Conservation (phyloP, 1,140 invertebrate genomes). For the Temnothorax curvispinosus region DNA sequence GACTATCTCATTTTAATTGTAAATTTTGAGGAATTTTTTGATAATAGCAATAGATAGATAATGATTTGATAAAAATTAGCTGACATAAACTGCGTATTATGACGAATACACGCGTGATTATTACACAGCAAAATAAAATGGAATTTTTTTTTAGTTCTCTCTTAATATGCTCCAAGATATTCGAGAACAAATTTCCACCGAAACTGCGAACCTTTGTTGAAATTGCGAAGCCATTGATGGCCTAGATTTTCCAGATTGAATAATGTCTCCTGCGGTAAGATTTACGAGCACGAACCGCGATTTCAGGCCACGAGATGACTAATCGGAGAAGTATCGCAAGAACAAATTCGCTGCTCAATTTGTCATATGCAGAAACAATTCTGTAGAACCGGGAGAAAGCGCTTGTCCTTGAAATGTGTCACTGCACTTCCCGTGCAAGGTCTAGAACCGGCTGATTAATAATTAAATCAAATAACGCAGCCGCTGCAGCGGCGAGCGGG, state of each 20-base stretch:
- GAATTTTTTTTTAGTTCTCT: not conserved
- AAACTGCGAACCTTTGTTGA: not conserved
- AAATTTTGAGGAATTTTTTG: not conserved
- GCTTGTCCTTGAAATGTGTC: constrained; percentile 68
- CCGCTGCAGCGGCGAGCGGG: constrained; percentile 30
- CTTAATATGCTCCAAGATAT: not conserved
- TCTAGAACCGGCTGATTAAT: constrained; percentile 70
- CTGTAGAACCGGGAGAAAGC: not conserved
- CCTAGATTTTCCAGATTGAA: constrained; percentile 41
- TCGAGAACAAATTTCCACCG: not conserved
- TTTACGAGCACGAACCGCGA: constrained; percentile 31
- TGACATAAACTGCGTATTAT: not conserved
- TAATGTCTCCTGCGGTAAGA: constrained; percentile 15
- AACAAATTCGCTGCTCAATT: constrained; percentile 13
- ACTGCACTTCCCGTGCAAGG: constrained; percentile 63
- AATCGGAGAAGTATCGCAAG: constrained; percentile 27
- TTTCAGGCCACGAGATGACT: constrained; percentile 37
- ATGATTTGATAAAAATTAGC: not conserved
- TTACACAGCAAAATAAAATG: not conserved
- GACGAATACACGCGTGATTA: not conserved
- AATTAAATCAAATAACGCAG: constrained; percentile 68
- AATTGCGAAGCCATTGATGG: constrained; percentile 24
- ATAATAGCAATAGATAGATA: not conserved
- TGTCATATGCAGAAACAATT: not conserved
- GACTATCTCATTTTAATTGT: not conserved